Conservation (phyloP, 2,113 vertebrate genomes). For the Sterrhoptilus dennistouni region DNA sequence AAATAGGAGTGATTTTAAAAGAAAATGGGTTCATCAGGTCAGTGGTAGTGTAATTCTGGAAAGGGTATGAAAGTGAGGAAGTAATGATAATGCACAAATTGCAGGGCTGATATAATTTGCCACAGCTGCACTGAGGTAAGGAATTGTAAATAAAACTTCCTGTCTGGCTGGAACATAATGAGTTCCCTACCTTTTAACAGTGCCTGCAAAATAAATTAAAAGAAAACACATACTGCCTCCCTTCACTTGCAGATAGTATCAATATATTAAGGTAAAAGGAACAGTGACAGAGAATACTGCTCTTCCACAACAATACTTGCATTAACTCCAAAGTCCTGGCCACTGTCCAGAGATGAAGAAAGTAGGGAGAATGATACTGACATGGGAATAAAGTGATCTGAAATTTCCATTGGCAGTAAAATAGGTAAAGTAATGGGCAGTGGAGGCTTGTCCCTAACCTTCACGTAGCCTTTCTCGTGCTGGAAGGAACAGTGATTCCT, state of each 20-base stretch:
- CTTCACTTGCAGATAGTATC: background rate
- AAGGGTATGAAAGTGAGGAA: slow-evolving; percentile 33
- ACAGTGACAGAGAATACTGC: slow-evolving; percentile 32
- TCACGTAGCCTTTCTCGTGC: slow-evolving; percentile 14
- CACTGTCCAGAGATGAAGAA: background rate
- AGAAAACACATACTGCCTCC: slow-evolving; percentile 20
- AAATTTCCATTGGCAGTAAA: slow-evolving; percentile 65
- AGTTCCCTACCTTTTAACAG: slow-evolving; percentile 29
- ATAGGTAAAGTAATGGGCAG: slow-evolving; percentile 9
- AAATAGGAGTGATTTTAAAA: slow-evolving; percentile 35
- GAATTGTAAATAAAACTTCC: slow-evolving; percentile 58
- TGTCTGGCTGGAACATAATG: slow-evolving; percentile 31
- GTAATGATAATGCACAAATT: slow-evolving; percentile 1
- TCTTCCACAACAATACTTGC: slow-evolving; percentile 51
- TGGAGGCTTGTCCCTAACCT: slow-evolving; percentile 55
- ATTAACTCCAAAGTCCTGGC: slow-evolving; percentile 49
- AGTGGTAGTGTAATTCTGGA: slow-evolving; percentile 28
- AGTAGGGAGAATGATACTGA: slow-evolving; percentile 26
- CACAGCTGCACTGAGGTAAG: background rate
- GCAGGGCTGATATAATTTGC: slow-evolving; percentile 23
- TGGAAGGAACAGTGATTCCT: slow-evolving; percentile 27
- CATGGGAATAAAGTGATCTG: slow-evolving; percentile 58
- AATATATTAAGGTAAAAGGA: slow-evolving; percentile 53
- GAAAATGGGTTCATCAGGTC: slow-evolving; percentile 48
- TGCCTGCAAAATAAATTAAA: slow-evolving; percentile 42